Evolutionary conservation across 2,113 vertebrate species (phyloP).

Genomic region (Oreotrochilus melanogaster): DNA sequence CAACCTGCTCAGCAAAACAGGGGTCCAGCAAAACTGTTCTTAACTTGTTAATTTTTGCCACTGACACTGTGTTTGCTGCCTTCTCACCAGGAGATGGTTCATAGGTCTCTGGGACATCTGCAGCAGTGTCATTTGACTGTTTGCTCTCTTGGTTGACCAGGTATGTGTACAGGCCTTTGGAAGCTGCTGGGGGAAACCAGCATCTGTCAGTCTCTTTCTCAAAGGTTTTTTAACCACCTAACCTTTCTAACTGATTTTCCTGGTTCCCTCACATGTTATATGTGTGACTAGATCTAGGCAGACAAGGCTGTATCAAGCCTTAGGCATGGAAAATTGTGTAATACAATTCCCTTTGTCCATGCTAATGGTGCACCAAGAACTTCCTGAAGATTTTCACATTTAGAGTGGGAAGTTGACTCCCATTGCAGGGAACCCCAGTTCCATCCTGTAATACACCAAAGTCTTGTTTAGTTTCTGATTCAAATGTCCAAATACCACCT

Average conservation of each 20-base stretch:
- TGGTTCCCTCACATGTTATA: background rate
- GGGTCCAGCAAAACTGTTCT: background rate
- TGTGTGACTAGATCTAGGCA: background rate
- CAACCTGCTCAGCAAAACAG: background rate
- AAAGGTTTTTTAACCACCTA: background rate
- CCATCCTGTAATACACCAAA: background rate
- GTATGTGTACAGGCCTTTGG: fast-evolving
- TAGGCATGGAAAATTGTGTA: background rate
- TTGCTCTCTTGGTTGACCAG: background rate
- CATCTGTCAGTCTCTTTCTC: background rate
- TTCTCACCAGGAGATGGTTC: background rate
- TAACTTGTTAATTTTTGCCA: background rate
- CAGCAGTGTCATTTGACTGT: background rate
- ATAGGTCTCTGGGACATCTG: background rate
- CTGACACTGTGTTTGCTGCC: fast-evolving
- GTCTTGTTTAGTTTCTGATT: background rate
- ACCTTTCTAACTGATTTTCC: background rate
- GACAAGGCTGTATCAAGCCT: background rate
- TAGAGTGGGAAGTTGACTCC: background rate
- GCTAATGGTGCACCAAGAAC: background rate
- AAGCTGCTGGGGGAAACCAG: background rate
- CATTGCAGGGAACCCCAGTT: background rate
- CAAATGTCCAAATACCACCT: background rate
- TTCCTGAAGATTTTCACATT: background rate
- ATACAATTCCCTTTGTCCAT: background rate